Conservation (phyloP, 2,888 invertebrate species). For the Alloscopus bannaensis region DNA sequence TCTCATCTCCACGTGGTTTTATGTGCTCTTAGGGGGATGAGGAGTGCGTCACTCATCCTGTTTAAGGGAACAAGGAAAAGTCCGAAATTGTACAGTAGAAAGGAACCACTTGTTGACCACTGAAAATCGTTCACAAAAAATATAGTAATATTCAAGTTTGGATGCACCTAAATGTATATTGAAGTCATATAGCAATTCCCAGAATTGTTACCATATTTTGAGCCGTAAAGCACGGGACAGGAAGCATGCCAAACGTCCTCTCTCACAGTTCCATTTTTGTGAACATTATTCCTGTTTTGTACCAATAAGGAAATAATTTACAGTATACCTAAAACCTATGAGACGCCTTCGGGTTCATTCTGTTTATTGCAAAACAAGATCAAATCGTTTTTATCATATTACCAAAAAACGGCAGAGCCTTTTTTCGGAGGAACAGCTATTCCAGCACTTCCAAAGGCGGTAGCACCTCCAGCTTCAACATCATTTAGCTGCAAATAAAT, state of each 20-base stretch:
- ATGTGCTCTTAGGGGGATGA: too few relatives aligned
- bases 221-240: slow-evolving; percentile 1
- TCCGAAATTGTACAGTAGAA: not conserved
- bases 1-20: too few relatives aligned
- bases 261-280: not conserved
- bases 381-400: too few relatives aligned
- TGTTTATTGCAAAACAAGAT: not conserved
- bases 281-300: not conserved
- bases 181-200: too few relatives aligned
- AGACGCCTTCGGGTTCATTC: too few relatives aligned
- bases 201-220: slow-evolving; percentile 2
- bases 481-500: slow-evolving; percentile 11
- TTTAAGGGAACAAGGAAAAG: not conserved
- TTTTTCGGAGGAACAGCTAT: not conserved
- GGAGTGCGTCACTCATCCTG: too few relatives aligned
- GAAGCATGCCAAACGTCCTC: not conserved
- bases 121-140: not conserved
- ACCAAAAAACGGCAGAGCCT: slow-evolving; percentile 15
- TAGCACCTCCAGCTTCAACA: not conserved
- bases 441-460: not conserved
- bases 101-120: slow-evolving; percentile 14
- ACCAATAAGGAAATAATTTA: not conserved
- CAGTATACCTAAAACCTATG: not conserved
- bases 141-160: not conserved
- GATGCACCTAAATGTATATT: not conserved